Base-by-base conservation (phyloP, 2,113 vertebrate species). In the Sinocyclocheilus anophthalmus region DNA sequence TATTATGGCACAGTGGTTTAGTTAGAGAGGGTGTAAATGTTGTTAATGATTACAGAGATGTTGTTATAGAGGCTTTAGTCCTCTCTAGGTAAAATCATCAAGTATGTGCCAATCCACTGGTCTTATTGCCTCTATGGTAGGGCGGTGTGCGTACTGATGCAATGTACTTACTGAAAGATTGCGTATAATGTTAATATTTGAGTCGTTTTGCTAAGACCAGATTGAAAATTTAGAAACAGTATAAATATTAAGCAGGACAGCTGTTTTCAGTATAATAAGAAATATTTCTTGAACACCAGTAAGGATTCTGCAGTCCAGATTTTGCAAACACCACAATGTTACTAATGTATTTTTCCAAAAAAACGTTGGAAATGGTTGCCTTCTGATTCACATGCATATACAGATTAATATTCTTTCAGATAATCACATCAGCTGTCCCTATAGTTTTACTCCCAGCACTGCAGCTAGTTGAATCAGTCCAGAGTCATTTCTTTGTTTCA, bases 71-170 rank as follows among this genome's bases (percentile, higher is more conserved):
- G 0, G 0, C 57, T 83, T 77, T 85, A 0, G 2, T 14, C 30
- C 48, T n/a, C 26, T 84, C 42, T 81, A 67, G 63, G 76, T 88
- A 33, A 81, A 81, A 76, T 70, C 85, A 76, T 4, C 42, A 45
- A 2, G 26, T 61, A 10, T 48, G 10, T 83, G 4, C 65, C 45
- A 37, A 63, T 26, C 59, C 13, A 18, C 14, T 70, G 42, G 4
- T 75, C 13, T 73, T 65, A 53, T 84, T 37, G 1, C 16, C 24
- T 59, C 5, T 14, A 16, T 79, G 73, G 45, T 84, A 13, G 33
- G 26, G 18, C 5, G 24, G 22, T 20, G 50, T 33, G 30, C 30
- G 30, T 33, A 33, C 3, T 33, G 30, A 33, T 33, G 30, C 3
- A 33, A 33, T 33, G 30, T 3, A 33, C 3, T 33, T 2, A 33